phyloP scores from a whole-genome alignment of 2,113 vertebrate species.

The Phoxinus phoxinus region DNA sequence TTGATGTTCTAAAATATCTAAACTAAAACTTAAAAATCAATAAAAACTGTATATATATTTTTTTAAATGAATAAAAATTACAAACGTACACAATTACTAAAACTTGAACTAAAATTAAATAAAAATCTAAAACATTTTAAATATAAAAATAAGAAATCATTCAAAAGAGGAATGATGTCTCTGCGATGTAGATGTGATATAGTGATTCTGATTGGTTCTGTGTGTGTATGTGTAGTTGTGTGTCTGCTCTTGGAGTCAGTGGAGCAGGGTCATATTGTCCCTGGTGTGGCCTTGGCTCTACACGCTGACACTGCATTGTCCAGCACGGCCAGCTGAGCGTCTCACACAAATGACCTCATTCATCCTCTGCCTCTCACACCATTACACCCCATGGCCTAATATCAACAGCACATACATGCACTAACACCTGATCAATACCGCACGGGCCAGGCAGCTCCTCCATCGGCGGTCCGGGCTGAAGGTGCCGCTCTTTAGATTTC shows the following conservation, averaged over 20 bases:
- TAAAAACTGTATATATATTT: neutral
- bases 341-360: slow-evolving; percentile 80
- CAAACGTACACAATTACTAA: neutral
- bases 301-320: slow-evolving; percentile 74
- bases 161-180: neutral
- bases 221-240: slow-evolving; percentile 18
- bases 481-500: slow-evolving; percentile 39
- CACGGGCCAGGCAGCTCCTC: slow-evolving; percentile 25
- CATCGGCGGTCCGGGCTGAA: neutral
- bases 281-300: slow-evolving; percentile 74
- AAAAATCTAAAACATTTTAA: neutral
- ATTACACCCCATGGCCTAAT: slow-evolving; percentile 70
- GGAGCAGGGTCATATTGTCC: slow-evolving; percentile 75
- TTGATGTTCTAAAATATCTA: neutral
- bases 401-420: slow-evolving; percentile 35
- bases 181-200: neutral
- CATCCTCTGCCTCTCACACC: slow-evolving; percentile 78
- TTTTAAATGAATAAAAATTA: neutral
- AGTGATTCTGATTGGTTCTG: neutral
- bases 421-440: slow-evolving; percentile 62
- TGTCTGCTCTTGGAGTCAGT: slow-evolving; percentile 57
- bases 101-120: neutral
- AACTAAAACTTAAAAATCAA: neutral
- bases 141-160: neutral
- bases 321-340: slow-evolving; percentile 71